Evolutionary conservation across 2,888 invertebrate species (phyloP).

Genomic region (Pseudococcus viburni): DNA sequence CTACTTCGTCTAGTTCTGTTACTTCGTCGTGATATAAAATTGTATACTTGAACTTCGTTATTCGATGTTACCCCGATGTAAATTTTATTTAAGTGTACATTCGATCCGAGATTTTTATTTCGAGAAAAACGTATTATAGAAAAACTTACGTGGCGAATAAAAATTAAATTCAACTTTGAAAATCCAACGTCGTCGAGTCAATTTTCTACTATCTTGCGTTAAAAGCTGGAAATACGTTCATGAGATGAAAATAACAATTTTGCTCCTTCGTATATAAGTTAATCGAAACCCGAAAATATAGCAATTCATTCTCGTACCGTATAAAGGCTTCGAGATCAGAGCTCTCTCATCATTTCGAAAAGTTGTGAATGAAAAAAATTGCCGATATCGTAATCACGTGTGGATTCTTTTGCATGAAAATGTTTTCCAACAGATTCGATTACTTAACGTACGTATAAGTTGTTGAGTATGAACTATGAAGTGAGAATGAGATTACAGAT

Average conservation of each 20-base stretch:
- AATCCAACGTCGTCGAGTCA: not conserved
- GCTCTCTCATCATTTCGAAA: not conserved
- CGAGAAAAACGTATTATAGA: not conserved
- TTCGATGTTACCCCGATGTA: not conserved
- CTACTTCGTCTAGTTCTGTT: not conserved
- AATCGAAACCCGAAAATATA: conserved; percentile 14
- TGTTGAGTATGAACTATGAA: not conserved
- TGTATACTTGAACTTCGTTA: not conserved
- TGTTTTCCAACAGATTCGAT: not conserved
- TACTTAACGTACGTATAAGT: not conserved
- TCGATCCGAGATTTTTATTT: not conserved
- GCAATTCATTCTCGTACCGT: not conserved
- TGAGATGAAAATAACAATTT: conserved; percentile 1
- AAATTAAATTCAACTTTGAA: not conserved
- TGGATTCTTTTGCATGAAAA: conserved; percentile 4
- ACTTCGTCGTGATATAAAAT: not conserved
- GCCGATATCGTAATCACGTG: conserved; percentile 43
- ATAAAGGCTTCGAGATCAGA: not conserved
- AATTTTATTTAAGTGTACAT: not conserved
- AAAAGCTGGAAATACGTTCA: conserved; percentile 3
- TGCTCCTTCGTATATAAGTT: not conserved
- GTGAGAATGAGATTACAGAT: not conserved
- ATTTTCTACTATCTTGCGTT: not conserved
- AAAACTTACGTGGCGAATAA: not conserved
- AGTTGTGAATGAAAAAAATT: not conserved